phyloP scores from a whole-genome alignment of 2,113 vertebrate genomes.

The Spermophilus dauricus region DNA sequence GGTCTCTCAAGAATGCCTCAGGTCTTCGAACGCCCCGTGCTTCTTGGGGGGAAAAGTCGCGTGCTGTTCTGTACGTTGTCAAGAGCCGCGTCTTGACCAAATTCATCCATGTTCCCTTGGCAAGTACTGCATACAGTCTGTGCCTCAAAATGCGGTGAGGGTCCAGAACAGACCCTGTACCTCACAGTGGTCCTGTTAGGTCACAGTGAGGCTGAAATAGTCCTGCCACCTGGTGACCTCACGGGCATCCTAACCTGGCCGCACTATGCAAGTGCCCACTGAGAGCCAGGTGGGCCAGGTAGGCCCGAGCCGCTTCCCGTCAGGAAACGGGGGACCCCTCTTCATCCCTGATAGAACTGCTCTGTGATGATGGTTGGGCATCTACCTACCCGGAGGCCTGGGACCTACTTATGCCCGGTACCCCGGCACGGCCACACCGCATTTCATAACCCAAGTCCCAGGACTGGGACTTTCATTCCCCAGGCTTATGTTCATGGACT shows the following conservation, averaged over 20 bases:
- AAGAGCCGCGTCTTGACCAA: fast-evolving
- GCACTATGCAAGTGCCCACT: neutral
- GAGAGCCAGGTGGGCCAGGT: fast-evolving
- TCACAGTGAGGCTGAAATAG: neutral
- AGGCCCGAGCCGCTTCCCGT: neutral
- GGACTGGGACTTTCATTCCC: too few species aligned
- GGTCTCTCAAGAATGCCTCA: too few species aligned
- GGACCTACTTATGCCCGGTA: too few species aligned
- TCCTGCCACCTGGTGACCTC: neutral
- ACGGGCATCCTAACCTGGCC: neutral
- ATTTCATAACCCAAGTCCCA: too few species aligned
- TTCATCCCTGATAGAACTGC: neutral
- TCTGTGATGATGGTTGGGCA: neutral
- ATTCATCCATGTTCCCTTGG: too few species aligned
- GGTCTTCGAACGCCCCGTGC: fast-evolving
- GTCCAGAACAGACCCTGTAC: too few species aligned
- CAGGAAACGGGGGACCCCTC: neutral
- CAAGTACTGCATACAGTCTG: neutral
- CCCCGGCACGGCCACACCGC: too few species aligned
- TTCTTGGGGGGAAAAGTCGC: neutral
- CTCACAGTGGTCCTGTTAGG: too few species aligned
- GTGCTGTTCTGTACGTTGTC: fast-evolving
- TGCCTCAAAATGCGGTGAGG: too few species aligned
- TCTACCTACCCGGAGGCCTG: too few species aligned
- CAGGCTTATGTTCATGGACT: neutral